These are phyloP conservation scores for Meriones unguiculatus DNA, from an alignment of 2,113 vertebrate species.

Conservation along the genomic window DNA sequence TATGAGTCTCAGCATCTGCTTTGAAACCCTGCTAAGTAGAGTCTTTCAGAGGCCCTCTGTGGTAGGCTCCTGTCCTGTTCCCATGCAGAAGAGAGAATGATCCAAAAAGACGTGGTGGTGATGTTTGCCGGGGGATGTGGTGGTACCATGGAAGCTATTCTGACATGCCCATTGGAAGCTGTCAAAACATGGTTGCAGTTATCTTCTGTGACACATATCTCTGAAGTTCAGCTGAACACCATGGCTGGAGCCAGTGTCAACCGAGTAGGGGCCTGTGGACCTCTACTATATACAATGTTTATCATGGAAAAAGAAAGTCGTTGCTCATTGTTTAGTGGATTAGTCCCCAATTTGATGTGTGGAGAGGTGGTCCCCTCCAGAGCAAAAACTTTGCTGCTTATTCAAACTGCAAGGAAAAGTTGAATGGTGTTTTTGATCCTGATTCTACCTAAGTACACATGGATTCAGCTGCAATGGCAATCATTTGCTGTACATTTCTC, in stretches of 20 bases:
- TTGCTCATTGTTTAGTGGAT: constrained; percentile 97
- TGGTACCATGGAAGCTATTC: constrained; percentile 97
- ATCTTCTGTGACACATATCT: constrained; percentile 95
- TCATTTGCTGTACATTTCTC: constrained; percentile 99
- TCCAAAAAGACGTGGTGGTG: too few relatives aligned
- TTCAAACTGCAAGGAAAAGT: constrained; percentile 96
- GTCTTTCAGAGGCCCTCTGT: too few relatives aligned
- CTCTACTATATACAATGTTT: constrained; percentile 98
- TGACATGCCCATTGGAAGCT: constrained; percentile 99
- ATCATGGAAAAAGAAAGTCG: constrained; percentile 97
- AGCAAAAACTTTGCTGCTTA: constrained; percentile 99
- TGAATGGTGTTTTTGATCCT: constrained; percentile 93
- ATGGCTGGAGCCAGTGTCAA: constrained; percentile 93
- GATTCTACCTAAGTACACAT: constrained; percentile 98
- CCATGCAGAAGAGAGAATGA: too few relatives aligned
- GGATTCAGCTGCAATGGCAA: constrained; percentile 97
- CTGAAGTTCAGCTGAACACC: constrained; percentile 96
- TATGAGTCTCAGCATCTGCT: too few relatives aligned
- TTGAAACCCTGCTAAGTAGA: too few relatives aligned
- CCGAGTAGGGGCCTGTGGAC: constrained; percentile 93
- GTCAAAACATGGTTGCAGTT: constrained; percentile 98
- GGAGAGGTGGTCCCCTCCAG: constrained; percentile 97
- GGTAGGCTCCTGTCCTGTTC: too few relatives aligned
- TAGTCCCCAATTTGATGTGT: constrained; percentile 95
- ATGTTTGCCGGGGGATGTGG: constrained; percentile 89